Conservation (phyloP, 2,113 vertebrate genomes). For the Cygnus buccinator region DNA sequence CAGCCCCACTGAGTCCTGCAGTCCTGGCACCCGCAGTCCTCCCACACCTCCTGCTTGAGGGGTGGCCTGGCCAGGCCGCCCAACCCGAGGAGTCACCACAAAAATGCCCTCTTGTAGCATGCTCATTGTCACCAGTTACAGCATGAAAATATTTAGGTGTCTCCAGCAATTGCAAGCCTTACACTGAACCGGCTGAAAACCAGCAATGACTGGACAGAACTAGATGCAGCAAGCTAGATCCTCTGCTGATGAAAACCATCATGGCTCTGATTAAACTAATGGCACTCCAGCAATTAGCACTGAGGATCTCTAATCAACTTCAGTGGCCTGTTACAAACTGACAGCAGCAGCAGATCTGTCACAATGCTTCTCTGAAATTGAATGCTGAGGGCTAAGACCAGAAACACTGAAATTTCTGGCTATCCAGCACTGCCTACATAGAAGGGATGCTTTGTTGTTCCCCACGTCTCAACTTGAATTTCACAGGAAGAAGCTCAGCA, state of each 20-base stretch:
- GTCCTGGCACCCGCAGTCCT: fast-evolving
- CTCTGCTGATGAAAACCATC: not conserved
- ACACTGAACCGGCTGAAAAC: not conserved
- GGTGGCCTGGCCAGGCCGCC: not conserved
- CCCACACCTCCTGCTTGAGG: not conserved
- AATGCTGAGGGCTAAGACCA: not conserved
- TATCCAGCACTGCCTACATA: not conserved
- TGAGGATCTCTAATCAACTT: not conserved
- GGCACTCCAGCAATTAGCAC: not conserved
- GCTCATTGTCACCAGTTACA: not conserved
- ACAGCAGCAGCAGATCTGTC: not conserved
- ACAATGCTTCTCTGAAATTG: not conserved
- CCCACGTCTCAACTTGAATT: not conserved
- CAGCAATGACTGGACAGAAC: not conserved
- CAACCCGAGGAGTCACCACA: not conserved
- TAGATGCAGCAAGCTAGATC: not conserved
- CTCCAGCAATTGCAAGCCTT: not conserved
- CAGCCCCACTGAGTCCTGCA: not conserved
- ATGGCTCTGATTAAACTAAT: fast-evolving
- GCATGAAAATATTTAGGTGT: not conserved
- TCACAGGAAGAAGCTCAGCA: not conserved
- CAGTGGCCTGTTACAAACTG: not conserved
- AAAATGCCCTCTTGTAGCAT: not conserved
- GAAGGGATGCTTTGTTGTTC: fast-evolving
- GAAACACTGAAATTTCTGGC: not conserved